phyloP scores from a whole-genome alignment of 2,797 vertebrate genomes.

The Notolabrus celidotus region DNA sequence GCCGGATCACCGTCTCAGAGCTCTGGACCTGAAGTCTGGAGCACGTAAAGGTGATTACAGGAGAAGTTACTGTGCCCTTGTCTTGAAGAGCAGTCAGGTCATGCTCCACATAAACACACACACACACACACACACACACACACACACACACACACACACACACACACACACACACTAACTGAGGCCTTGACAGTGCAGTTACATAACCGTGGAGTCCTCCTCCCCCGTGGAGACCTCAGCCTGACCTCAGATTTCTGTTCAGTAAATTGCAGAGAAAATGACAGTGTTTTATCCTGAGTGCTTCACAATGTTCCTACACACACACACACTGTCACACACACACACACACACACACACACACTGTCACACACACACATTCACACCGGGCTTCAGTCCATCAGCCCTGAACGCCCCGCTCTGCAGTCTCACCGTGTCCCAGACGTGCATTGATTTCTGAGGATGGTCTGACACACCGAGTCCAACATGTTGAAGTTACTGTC shows the following conservation, averaged over 20 bases:
- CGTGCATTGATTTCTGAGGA: background rate
- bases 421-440: background rate
- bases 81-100: background rate
- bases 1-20: no score
- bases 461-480: background rate
- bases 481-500: background rate
- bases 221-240: background rate
- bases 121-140: background rate
- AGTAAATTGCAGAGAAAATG: background rate
- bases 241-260: background rate
- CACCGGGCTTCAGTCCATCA: no score
- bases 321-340: background rate
- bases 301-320: background rate
- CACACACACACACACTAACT: background rate
- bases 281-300: background rate
- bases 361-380: no score
- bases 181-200: background rate
- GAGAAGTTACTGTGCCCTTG: background rate
- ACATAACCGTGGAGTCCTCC: background rate
- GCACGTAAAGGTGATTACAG: no score
- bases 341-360: background rate
- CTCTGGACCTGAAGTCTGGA: no score
- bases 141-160: background rate
- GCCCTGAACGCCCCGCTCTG: no score
- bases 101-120: conserved; percentile 1